Percentiles rank a stretch among this genome's conserved stretches.
These are phyloP conservation scores for Cranoglanis bouderius DNA, from an alignment of 2,113 vertebrate genomes.

Conservation along the genomic window DNA sequence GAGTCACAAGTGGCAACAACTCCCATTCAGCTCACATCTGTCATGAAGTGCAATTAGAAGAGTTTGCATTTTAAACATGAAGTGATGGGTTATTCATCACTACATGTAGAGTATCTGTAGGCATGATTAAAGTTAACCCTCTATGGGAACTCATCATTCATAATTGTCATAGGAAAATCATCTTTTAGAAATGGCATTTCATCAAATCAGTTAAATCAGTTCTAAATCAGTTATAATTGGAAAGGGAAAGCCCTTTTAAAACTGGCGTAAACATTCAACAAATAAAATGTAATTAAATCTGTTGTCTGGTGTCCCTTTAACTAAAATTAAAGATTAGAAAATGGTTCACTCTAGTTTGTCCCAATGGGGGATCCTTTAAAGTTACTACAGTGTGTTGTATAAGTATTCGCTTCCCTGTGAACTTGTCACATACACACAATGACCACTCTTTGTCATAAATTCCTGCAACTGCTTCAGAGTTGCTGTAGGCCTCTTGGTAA, in stretches of 20 bases:
- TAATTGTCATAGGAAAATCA: conserved; percentile 1
- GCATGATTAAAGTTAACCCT: conserved; percentile 19
- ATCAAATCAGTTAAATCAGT: not conserved
- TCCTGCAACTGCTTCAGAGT: too few species aligned
- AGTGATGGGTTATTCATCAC: conserved; percentile 34
- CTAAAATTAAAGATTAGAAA: not conserved
- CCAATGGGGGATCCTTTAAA: not conserved
- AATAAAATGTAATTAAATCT: not conserved
- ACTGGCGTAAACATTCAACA: not conserved
- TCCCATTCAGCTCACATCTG: conserved; percentile 53
- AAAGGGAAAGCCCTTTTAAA: not conserved
- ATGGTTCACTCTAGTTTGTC: not conserved
- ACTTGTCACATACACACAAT: too few species aligned
- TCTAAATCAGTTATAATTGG: not conserved
- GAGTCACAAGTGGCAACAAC: conserved; percentile 43
- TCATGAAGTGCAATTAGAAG: conserved; percentile 43
- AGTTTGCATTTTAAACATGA: conserved; percentile 47
- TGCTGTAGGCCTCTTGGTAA: too few species aligned
- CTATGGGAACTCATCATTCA: conserved; percentile 11
- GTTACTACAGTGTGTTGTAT: not conserved
- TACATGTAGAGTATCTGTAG: conserved; percentile 25
- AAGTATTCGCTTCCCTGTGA: not conserved
- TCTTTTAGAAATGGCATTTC: conserved; percentile 4
- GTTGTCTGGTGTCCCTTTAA: not conserved
- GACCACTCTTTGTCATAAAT: too few species aligned